Evolutionary conservation across 2,888 invertebrate genomes (phyloP), one percentile per base, ranked within the genome.

Genomic region (Plusia festucae): DNA sequence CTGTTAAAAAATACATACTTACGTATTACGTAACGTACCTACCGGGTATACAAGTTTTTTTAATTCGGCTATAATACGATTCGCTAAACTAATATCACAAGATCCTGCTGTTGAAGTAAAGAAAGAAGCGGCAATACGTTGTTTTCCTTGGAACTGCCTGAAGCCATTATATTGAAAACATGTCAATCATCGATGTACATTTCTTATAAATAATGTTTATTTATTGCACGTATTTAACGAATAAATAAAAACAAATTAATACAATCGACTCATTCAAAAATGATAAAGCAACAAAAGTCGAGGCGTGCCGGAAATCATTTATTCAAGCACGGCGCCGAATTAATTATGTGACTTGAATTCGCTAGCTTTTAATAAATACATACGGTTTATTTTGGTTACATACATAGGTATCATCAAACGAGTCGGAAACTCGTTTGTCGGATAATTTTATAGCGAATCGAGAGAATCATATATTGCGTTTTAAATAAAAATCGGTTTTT

Each of bases 281-380:
- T 73, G 34, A 65, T 69, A 73, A 65, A 60, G 52, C 68, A 68
- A 67, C 75, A 70, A 78, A 78, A 71, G 55, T 65, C 70, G 76
- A 86, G 85, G 87, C 85, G 88, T 88, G 87, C 89, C 90, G 89
- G 90, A 90, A 88, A 84, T 76, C 56, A 80, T 82, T 76, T 76
- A 73, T 73, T 63, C 62, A 78, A 70, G 58, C 56, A 72, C 76
- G 76, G 67, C 63, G 70, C 73, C 68, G 68, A 82, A 84, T 83
- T 83, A 79, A 86, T 85, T 82, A 72, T 73, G 77, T 66, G 73
- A 74, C 73, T 83, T 73, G 70, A 81, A 81, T 86, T 78, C 69
- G 78, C 75, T 68, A 65, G 73, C 72, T 34, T 61, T 60, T 76
- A 54, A 72, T 79, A 75, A 78, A 78, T 83, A 78, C 68, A n/a